These are phyloP conservation scores for Lordiphosa fenestrarum DNA, from an alignment of 2,888 invertebrate species.

Conservation along the genomic window DNA sequence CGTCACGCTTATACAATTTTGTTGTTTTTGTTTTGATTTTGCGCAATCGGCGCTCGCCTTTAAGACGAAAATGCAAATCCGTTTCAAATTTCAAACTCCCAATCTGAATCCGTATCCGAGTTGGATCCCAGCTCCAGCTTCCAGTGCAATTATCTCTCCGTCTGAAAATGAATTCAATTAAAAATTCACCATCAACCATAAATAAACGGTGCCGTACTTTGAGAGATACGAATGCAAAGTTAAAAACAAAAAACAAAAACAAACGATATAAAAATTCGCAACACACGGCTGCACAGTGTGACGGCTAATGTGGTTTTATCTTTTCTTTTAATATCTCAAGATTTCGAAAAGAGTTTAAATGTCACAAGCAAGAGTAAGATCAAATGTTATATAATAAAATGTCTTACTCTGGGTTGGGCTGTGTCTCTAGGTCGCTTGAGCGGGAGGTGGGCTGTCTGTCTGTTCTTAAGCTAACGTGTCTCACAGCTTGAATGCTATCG, in stretches of 20 bases:
- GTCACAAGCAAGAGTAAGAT: no score
- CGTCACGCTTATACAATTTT: slow-evolving; percentile 65
- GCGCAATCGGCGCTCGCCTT: slow-evolving; percentile 19
- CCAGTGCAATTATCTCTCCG: slow-evolving; percentile 23
- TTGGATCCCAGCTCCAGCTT: slow-evolving; percentile 16
- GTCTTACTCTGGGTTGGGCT: no score
- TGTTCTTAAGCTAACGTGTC: no score
- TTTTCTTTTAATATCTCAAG: no score
- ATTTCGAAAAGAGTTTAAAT: no score
- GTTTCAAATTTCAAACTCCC: not conserved
- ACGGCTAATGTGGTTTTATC: no score
- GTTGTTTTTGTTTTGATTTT: slow-evolving; percentile 26
- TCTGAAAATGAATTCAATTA: slow-evolving; percentile 63
- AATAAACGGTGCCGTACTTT: slow-evolving; percentile 47
- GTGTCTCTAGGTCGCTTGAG: no score
- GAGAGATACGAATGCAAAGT: slow-evolving; percentile 37
- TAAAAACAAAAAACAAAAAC: slow-evolving; percentile 22
- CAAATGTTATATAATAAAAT: no score
- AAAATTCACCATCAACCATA: slow-evolving; percentile 64
- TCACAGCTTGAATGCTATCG: no score
- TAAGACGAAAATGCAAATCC: not conserved
- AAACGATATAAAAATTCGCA: slow-evolving; percentile 18
- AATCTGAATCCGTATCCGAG: slow-evolving; percentile 1
- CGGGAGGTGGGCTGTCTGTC: no score
- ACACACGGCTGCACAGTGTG: slow-evolving; percentile 45